A percentile compares a stretch with the other conserved stretches of the same genome.
phyloP scores from a whole-genome alignment of 2,888 invertebrate species.

The Ormyrus rosae region DNA sequence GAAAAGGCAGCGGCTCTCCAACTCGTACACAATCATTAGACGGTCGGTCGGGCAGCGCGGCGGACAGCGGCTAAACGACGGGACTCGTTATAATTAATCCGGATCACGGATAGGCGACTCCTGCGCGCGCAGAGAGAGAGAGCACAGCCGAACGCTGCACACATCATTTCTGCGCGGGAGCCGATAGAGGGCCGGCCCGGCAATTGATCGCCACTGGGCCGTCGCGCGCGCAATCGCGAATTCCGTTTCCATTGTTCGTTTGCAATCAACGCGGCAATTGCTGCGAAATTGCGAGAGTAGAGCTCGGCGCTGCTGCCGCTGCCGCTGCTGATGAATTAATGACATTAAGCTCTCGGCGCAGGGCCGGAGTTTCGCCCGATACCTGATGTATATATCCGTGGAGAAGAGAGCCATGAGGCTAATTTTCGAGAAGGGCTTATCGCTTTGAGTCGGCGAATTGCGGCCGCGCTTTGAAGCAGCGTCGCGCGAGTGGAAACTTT shows the following conservation, averaged over 20 bases:
- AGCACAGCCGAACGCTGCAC: background rate
- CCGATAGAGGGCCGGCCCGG: background rate
- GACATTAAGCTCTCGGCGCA: conserved; percentile 27
- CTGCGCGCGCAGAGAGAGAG: background rate
- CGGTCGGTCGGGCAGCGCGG: conserved; percentile 17
- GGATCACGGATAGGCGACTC: conserved; percentile 21
- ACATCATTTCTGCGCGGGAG: conserved; percentile 13
- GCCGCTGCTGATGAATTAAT: conserved; percentile 49
- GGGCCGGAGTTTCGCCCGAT: no score
- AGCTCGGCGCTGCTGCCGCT: conserved; percentile 9
- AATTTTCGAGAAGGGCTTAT: no score
- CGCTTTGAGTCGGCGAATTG: no score
- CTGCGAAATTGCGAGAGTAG: conserved; percentile 23
- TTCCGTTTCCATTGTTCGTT: conserved; percentile 48
- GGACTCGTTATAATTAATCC: conserved; percentile 54
- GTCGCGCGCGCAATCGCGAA: conserved; percentile 34
- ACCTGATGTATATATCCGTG: no score
- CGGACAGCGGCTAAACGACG: conserved; percentile 15
- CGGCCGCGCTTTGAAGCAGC: no score
- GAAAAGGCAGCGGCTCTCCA: background rate
- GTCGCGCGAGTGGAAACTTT: no score
- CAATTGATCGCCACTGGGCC: conserved; percentile 29
- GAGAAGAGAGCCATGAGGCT: no score
- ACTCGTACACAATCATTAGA: conserved; percentile 29
- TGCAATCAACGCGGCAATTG: conserved; percentile 51